Percentiles rank a stretch among this genome's conserved stretches.
phyloP scores from a whole-genome alignment of 2,797 vertebrate genomes.

The Pangasius larnaudii region DNA sequence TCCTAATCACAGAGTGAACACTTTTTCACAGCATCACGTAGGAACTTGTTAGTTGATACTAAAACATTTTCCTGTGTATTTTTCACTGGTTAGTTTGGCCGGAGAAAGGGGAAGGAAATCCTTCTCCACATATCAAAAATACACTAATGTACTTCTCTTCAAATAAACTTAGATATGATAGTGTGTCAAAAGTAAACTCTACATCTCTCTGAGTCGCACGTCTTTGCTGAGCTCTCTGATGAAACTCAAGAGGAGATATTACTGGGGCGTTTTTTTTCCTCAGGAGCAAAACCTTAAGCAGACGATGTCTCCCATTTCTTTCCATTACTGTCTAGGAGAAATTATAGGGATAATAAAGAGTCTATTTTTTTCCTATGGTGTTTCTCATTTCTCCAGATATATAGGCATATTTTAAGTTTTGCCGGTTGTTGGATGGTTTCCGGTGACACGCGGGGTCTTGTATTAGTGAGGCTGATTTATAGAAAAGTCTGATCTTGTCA shows the following conservation, averaged over 20 bases:
- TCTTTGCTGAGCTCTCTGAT: neutral
- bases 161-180: neutral
- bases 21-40: neutral
- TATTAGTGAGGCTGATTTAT: neutral
- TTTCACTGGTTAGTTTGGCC: neutral
- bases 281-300: neutral
- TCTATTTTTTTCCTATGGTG: neutral
- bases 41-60: neutral
- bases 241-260: neutral
- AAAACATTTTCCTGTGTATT: neutral
- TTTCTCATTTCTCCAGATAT: neutral
- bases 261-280: too few species aligned
- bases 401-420: neutral
- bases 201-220: neutral
- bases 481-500: neutral
- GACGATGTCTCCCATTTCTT: neutral
- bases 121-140: neutral
- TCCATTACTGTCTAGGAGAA: neutral
- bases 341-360: neutral
- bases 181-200: neutral
- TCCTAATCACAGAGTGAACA: neutral
- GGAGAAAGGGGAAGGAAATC: neutral
- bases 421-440: constrained; percentile 7
- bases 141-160: neutral
- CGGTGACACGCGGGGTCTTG: neutral